Conservation (phyloP, 2,797 vertebrate genomes). For the Falco naumanni region DNA sequence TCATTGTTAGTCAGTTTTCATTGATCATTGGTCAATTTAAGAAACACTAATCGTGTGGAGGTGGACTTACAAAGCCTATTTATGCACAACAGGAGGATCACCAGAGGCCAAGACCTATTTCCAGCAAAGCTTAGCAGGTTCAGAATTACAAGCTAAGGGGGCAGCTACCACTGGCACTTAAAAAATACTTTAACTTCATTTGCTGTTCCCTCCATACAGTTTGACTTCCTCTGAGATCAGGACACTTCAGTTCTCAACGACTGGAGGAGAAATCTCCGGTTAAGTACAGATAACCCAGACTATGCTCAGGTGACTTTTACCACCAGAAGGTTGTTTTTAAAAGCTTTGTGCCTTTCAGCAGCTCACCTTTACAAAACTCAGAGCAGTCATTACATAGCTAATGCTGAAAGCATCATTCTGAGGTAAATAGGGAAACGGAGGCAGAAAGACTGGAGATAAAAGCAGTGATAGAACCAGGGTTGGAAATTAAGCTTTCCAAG, state of each 20-base stretch:
- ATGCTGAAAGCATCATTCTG: neutral
- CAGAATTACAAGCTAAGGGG: neutral
- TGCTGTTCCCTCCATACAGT: neutral
- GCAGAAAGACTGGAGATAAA: neutral
- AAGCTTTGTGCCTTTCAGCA: neutral
- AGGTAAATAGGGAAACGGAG: neutral
- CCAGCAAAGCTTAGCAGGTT: constrained; percentile 34
- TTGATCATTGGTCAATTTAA: neutral
- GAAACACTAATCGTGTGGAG: neutral
- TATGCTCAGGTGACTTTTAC: neutral
- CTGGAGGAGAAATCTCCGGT: neutral
- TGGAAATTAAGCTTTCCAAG: neutral
- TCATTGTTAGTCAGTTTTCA: neutral
- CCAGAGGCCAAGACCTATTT: constrained; percentile 27
- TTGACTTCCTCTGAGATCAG: neutral
- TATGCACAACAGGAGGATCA: constrained; percentile 5
- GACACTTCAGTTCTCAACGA: neutral
- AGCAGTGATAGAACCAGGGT: neutral
- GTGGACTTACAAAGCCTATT: neutral
- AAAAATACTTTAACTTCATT: neutral
- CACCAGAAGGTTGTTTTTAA: neutral
- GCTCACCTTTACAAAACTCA: neutral
- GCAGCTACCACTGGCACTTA: neutral
- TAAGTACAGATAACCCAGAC: neutral
- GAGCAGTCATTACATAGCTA: neutral